Base-by-base conservation (phyloP, 1,140 invertebrate species). In the Tetramorium alpestre region DNA sequence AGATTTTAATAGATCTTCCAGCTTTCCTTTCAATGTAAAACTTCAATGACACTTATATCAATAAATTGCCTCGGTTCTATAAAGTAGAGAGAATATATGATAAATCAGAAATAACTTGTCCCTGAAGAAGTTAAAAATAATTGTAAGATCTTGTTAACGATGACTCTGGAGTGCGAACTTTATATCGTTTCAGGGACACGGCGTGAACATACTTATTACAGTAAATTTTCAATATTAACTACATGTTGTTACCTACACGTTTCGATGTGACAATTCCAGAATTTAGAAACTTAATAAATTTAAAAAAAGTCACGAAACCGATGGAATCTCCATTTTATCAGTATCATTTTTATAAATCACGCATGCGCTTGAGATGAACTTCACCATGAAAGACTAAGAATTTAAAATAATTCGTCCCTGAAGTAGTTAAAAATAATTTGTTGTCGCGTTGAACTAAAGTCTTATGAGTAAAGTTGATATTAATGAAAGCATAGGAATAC, bases 91-190 rank as follows among this genome's bases (percentile, higher is more conserved):
- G 33, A 82, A 60, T 62, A 72, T 84, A 84, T 84, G 69, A 84
- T 75, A 75, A 84, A 84, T 84, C 56, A 33, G 18, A 60, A 84
- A 84, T 84, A 84, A 84, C 80, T 44, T 60, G 80, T 75, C 80
- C 80, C 80, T 84, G 80, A 75, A 75, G 80, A 62, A 13, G 54
- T 75, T 84, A 84, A 84, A 84, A 84, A 84, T 84, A 75, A 75
- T 84, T 47, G 69, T 62, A 84, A 73, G 54, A 44, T 84, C 80
- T 84, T 28, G 54, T 84, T 62, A 64, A 33, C 54, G 69, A 84
- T 75, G 54, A 67, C 56, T 84, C 54, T 84, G 67, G 69, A 84
- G 54, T 58, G 25, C 67, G 18, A 58, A 82, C 67, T 73, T 70
- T 72, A 60, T 73, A 8, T 60, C 62, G 69, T 16, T 49, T 84